Percentiles rank a stretch among this genome's conserved stretches.
These are phyloP conservation scores for Rhynchonycteris naso DNA, from an alignment of 2,797 vertebrate species.

Conservation along the genomic window DNA sequence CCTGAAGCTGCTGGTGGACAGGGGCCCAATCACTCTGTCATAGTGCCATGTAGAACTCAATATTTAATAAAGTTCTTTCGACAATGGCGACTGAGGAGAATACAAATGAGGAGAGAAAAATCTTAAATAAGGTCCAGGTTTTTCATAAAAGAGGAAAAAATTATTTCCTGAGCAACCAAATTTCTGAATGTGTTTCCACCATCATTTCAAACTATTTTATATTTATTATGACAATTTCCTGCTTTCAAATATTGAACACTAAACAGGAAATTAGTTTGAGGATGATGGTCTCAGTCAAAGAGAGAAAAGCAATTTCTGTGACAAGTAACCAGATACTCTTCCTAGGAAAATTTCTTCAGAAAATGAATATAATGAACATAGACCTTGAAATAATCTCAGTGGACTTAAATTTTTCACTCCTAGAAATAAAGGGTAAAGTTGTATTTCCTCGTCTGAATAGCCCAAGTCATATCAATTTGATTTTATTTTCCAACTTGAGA, in stretches of 20 bases:
- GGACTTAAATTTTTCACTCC: not conserved
- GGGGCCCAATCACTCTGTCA: not conserved
- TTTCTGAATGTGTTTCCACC: slow-evolving; percentile 29
- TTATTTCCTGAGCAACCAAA: slow-evolving; percentile 56
- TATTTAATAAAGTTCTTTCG: slow-evolving; percentile 31
- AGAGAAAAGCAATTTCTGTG: slow-evolving; percentile 57
- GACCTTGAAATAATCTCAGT: not conserved
- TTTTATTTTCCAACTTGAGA: slow-evolving; percentile 3
- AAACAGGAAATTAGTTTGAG: slow-evolving; percentile 66
- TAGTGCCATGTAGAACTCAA: not conserved
- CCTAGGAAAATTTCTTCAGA: slow-evolving; percentile 38
- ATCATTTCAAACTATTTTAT: slow-evolving; percentile 42
- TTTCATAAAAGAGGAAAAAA: slow-evolving; percentile 41
- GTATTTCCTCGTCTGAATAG: not conserved
- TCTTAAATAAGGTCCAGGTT: not conserved
- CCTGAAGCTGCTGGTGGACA: not conserved
- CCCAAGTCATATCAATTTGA: not conserved
- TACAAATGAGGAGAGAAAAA: not conserved
- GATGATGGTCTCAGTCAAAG: slow-evolving; percentile 24
- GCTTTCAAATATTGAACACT: slow-evolving; percentile 41
- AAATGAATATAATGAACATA: not conserved
- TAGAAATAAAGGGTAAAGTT: not conserved
- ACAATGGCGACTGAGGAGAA: slow-evolving; percentile 32
- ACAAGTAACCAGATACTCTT: slow-evolving; percentile 50
- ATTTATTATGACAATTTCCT: slow-evolving; percentile 50